Evolutionary conservation across 2,888 invertebrate genomes (phyloP), one percentile per base, ranked within the genome.

Genomic region (Hypena proboscidalis): DNA sequence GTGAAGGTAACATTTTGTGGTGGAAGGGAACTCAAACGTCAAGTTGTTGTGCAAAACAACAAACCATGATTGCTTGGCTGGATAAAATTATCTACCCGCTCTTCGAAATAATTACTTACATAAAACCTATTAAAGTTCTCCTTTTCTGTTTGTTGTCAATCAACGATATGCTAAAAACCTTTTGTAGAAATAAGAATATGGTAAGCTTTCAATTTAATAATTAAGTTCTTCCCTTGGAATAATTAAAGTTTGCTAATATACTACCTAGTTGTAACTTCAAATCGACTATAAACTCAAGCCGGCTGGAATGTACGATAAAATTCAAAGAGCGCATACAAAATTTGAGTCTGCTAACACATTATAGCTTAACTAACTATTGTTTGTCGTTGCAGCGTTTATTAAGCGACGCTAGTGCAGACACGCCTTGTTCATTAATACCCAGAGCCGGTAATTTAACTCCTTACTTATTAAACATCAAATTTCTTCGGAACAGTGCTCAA

Each of bases 401-500:
- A 58, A 51, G 43, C 45, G 37, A 34, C 33, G 45, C 36, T 49
- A 44, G 49, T 58, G 48, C 52, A 37, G 54, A 54, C 56, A 41
- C 33, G 53, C 45, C 50, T 36, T 8, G 17, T 49, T 64, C 62
- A 66, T 74, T 69, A 67, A 64, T 65, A 58, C 46, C 40, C 57
- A 55, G 42, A 47, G 52, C 43, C 48, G 53, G 52, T 51, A 52
- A 56, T 49, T 57, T 44, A 27, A 41, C 45, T 53, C 56, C 55
- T 56, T 37, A 46, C 36, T 35, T 13, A 34, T 34, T 50, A 47
- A 58, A 41, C 37, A 45, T 43, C 45, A 41, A 52, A 50, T 54
- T 50, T 33, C 37, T 36, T 53, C 33, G 44, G 25, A 30, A 38
- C 29, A 30, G 8, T 40, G 9, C 17, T 35, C 40, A 54, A 60